A percentile compares a stretch with the other conserved stretches of the same genome.
These are phyloP conservation scores for Sander lucioperca DNA, from an alignment of 2,113 vertebrate species.

Conservation along the genomic window DNA sequence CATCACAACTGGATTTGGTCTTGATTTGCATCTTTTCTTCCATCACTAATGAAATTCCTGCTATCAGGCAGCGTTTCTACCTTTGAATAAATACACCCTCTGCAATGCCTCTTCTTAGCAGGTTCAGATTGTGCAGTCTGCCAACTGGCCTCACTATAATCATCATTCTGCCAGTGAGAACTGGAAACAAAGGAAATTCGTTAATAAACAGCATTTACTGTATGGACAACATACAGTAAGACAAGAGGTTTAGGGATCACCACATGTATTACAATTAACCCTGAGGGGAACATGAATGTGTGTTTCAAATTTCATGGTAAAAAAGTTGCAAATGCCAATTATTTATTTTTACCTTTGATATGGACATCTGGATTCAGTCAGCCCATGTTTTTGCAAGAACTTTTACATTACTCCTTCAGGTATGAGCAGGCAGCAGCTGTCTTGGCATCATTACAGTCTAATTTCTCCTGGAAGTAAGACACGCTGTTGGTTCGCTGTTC, in stretches of 20 bases:
- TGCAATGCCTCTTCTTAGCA: slow-evolving; percentile 25
- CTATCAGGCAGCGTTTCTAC: slow-evolving; percentile 7
- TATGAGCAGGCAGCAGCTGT: not conserved
- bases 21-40: slow-evolving; percentile 31
- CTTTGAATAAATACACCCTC: slow-evolving; percentile 31
- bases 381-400: not conserved
- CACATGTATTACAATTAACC: not conserved
- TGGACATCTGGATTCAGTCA: not conserved
- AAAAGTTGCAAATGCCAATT: not conserved
- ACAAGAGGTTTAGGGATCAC: not conserved
- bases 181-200: not conserved
- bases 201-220: slow-evolving; percentile 14
- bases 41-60: slow-evolving; percentile 17
- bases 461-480: not conserved
- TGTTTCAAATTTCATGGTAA: not conserved
- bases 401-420: not conserved
- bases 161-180: slow-evolving; percentile 1
- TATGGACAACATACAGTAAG: not conserved
- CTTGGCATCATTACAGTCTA: not conserved
- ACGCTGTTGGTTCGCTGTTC: not conserved
- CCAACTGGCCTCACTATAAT: not conserved
- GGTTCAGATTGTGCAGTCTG: slow-evolving; percentile 24
- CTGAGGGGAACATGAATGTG: not conserved
- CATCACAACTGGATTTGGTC: slow-evolving; percentile 20
- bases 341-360: not conserved